Evolutionary conservation across 2,797 vertebrate species (phyloP).

Genomic region (Intellagama lesueurii): DNA sequence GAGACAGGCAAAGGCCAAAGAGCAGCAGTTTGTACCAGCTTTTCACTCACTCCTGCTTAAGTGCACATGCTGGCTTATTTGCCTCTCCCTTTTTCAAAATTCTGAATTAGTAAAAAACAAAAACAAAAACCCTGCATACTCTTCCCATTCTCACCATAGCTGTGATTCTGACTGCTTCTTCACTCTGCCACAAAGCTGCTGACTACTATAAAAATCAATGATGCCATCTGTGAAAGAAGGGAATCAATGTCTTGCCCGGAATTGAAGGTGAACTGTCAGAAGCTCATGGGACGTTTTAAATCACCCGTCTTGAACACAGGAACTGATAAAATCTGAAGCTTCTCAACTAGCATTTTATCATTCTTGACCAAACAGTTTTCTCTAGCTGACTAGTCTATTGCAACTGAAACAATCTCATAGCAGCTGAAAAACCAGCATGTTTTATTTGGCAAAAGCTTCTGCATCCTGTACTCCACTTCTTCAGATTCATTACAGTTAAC

Average conservation of each 20-base stretch:
- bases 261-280: conserved; percentile 43
- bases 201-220: conserved; percentile 53
- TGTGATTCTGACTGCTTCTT: conserved; percentile 50
- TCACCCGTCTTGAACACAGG: conserved; percentile 29
- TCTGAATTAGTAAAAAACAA: not conserved
- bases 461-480: not conserved
- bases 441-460: not conserved
- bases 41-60: not conserved
- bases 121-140: not conserved
- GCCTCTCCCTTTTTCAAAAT: not conserved
- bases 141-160: conserved; percentile 33
- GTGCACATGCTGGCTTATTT: not conserved
- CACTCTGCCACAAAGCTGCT: conserved; percentile 56
- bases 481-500: not conserved
- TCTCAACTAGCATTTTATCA: not conserved
- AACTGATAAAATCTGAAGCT: not conserved
- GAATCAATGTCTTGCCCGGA: conserved; percentile 55
- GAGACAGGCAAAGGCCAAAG: not conserved
- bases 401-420: no score
- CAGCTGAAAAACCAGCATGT: no score
- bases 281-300: conserved; percentile 8
- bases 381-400: not conserved
- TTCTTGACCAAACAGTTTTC: not conserved
- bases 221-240: conserved; percentile 56
- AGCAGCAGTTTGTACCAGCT: not conserved